Conservation (phyloP, 1,140 invertebrate genomes). For the Streblospio benedicti region DNA sequence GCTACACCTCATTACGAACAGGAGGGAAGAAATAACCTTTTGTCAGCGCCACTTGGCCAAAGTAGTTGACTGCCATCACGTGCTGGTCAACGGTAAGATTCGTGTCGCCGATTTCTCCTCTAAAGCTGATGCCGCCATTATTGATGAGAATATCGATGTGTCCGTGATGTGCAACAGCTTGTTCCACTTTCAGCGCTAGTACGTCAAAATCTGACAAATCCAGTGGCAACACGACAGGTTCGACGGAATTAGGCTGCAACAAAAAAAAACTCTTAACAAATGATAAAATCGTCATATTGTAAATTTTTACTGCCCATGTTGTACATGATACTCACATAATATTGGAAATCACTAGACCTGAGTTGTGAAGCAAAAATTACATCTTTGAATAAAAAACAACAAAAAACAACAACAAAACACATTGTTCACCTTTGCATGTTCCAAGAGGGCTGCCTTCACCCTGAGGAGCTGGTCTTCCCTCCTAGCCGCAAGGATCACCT, state of each 20-base stretch:
- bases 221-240: conserved; percentile 65
- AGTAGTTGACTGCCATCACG: conserved; percentile 90
- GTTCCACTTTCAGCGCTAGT: conserved; percentile 56
- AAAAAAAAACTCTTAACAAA: conserved; percentile 31
- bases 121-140: conserved; percentile 79
- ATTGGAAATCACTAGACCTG: no score
- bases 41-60: conserved; percentile 79
- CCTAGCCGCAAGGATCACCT: conserved; percentile 73
- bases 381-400: no score
- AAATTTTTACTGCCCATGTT: no score
- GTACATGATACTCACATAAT: no score
- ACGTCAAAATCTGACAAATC: conserved; percentile 66
- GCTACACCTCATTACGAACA: no score
- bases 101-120: conserved; percentile 69
- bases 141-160: conserved; percentile 82
- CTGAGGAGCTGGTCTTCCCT: conserved; percentile 67
- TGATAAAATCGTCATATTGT: no score
- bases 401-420: no score
- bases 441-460: conserved; percentile 59
- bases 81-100: conserved; percentile 73
- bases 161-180: conserved; percentile 58
- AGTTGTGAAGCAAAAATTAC: no score
- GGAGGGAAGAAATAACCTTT: conserved; percentile 79
- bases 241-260: conserved; percentile 54
- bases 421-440: neutral